Conservation (phyloP, 2,797 vertebrate genomes). For the Trematomus bernacchii region DNA sequence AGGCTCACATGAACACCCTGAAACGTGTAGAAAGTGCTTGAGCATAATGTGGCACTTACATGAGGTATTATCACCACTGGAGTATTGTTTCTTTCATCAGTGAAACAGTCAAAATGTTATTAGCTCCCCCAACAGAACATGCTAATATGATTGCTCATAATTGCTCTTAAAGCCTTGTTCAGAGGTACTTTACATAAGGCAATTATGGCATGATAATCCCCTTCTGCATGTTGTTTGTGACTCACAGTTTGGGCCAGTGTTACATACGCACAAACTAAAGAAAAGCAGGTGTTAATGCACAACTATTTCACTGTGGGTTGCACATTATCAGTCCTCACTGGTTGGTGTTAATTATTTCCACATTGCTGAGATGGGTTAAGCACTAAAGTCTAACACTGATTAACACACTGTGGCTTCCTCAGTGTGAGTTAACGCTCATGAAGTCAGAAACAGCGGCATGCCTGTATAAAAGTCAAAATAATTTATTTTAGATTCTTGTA, state of each 20-base stretch:
- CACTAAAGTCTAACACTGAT: constrained; percentile 81
- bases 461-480: constrained; percentile 17
- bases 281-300: constrained; percentile 43
- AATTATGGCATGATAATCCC: constrained; percentile 88
- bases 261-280: constrained; percentile 20
- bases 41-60: background rate
- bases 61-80: background rate
- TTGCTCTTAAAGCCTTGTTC: constrained; percentile 91
- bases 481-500: constrained; percentile 5
- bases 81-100: constrained; percentile 26
- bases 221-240: constrained; percentile 87
- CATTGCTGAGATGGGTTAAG: constrained; percentile 68
- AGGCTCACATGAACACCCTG: background rate
- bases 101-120: constrained; percentile 78
- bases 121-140: constrained; percentile 83
- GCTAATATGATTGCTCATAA: constrained; percentile 92
- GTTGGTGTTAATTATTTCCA: constrained; percentile 85
- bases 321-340: constrained; percentile 70
- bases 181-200: constrained; percentile 87
- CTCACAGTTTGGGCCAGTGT: constrained; percentile 70
- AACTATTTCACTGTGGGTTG: constrained; percentile 61
- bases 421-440: constrained; percentile 53
- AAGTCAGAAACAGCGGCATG: constrained; percentile 7
- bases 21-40: background rate
- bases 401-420: constrained; percentile 75